Evolutionary conservation across 2,888 invertebrate genomes (phyloP), one percentile per base, ranked within the genome.

Genomic region (Lysandra bellargus): DNA sequence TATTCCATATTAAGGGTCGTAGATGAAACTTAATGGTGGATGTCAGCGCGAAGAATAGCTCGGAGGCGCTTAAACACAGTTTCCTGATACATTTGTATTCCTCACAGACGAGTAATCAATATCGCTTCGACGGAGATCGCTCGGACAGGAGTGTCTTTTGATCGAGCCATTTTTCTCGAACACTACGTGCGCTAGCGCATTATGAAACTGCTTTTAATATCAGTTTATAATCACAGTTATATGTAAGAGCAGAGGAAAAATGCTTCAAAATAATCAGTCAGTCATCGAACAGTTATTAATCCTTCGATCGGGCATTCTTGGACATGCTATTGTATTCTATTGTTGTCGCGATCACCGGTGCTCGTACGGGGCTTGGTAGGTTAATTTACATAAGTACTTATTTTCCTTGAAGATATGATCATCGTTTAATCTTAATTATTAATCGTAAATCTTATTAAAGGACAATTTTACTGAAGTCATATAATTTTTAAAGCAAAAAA

Each of bases 1-100:
- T 60, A 79, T 79, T 79, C 74, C 53, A 78, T 72, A 80, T 79
- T 78, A 77, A 80, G 76, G 57, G 76, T 53, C 53, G 49, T 57
- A 76, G 76, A 90, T 91, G 90, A 91, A 91, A 92, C 91, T 93
- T 91, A 92, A 92, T 92, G 90, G 88, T 87, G 83, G 88, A 86
- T 86, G 90, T 91, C 91, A 89, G 86, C 85, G 88, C 89, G 89
- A 92, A 90, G 87, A 88, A 92, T 91, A 86, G 86, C 84, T 86
- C 85, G 84, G 84, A 87, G 86, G 84, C 87, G 86, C 85, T 88
- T 84, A 87, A 88, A 87, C 85, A 88, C 87, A 87, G 90, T 89
- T 89, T 89, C 87, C 90, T 91, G 91, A 92, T 91, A 91, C 92
- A 93, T 93, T 93, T 93, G 92, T 93, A 93, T 93, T 93, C 92